phyloP scores from a whole-genome alignment of 1,140 invertebrate species.

The Orchesella cincta region DNA sequence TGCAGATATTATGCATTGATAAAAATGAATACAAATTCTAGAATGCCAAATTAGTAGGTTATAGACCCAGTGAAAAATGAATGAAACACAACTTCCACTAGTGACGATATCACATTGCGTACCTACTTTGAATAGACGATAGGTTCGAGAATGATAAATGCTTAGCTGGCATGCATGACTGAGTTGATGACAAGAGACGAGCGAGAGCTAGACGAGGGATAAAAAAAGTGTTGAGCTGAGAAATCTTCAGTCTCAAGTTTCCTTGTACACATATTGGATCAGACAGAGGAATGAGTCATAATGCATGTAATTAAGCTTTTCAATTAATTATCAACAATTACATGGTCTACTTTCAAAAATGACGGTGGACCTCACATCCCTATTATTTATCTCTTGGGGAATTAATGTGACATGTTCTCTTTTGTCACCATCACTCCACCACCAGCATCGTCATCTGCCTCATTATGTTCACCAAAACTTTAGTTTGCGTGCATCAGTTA shows the following conservation, averaged over 20 bases:
- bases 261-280: neutral
- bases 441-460: neutral
- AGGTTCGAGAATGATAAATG: too few species aligned
- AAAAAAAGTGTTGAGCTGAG: too few species aligned
- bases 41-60: too few species aligned
- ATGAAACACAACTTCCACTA: too few species aligned
- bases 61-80: too few species aligned
- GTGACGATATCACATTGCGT: too few species aligned
- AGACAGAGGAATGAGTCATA: neutral
- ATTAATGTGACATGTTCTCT: neutral
- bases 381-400: conserved; percentile 1
- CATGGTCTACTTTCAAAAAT: conserved; percentile 11
- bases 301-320: neutral
- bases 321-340: conserved; percentile 15
- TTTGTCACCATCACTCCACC: neutral
- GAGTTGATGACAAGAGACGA: neutral
- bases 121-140: too few species aligned
- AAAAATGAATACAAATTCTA: too few species aligned
- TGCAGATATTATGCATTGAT: too few species aligned
- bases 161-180: conserved; percentile 1
- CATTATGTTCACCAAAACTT: too few species aligned
- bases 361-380: neutral
- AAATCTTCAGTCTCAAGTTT: neutral
- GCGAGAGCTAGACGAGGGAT: too few species aligned
- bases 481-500: too few species aligned